Conservation (phyloP, 2,113 vertebrate species). For the Mungos mungo region DNA sequence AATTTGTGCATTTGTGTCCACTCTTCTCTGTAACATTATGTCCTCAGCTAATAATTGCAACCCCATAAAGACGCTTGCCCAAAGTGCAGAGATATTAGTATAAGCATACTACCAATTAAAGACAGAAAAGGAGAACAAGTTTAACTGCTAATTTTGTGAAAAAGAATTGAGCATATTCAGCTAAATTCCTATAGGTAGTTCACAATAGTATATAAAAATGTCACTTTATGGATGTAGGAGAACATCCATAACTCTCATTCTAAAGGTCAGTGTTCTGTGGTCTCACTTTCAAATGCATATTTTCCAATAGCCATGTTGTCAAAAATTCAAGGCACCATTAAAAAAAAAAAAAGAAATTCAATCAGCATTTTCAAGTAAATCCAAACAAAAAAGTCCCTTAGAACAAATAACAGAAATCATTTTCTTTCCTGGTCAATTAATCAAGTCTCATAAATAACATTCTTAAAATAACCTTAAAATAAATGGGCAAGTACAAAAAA, state of each 20-base stretch:
- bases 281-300: constrained; percentile 24
- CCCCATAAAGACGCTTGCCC: not conserved
- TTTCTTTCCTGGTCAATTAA: constrained; percentile 56
- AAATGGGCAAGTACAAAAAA: constrained; percentile 44
- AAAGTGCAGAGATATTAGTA: not conserved
- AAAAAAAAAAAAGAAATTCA: not conserved
- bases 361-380: constrained; percentile 30
- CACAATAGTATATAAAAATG: not conserved
- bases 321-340: not conserved
- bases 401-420: not conserved
- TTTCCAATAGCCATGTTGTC: constrained; percentile 30
- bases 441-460: constrained; percentile 55
- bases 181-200: not conserved
- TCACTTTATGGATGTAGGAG: not conserved
- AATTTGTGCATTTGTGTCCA: not conserved
- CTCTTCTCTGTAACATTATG: not conserved
- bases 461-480: constrained; percentile 64
- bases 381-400: not conserved
- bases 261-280: not conserved
- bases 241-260: not conserved
- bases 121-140: not conserved
- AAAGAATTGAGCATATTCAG: not conserved
- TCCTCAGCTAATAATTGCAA: not conserved
- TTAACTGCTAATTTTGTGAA: not conserved
- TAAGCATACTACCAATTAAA: not conserved